Percentiles rank a stretch among this genome's conserved stretches.
Conservation (phyloP, 2,113 vertebrate species). For the Scatophagus argus region DNA sequence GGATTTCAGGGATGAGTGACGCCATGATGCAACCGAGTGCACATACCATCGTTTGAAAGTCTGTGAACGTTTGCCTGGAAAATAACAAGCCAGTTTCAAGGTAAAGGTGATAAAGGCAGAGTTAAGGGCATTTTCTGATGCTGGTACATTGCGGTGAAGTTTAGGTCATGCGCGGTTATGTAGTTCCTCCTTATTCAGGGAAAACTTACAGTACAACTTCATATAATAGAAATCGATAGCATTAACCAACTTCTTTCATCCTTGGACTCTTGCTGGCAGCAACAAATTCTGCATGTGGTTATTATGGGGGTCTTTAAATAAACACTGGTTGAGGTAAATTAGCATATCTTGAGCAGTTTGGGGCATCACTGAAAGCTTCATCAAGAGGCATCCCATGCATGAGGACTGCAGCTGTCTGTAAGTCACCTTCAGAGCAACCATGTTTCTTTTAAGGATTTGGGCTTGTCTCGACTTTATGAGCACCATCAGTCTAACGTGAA, state of each 20-base stretch:
- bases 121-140: neutral
- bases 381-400: neutral
- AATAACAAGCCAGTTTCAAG: neutral
- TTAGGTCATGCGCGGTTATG: slow-evolving; percentile 1
- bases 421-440: slow-evolving; percentile 34
- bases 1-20: slow-evolving; percentile 50
- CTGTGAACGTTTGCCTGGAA: neutral
- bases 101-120: neutral
- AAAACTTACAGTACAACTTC: slow-evolving; percentile 22
- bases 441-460: neutral
- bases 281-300: slow-evolving; percentile 17
- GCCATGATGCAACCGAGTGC: slow-evolving; percentile 26
- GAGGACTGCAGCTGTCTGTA: slow-evolving; percentile 11
- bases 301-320: slow-evolving; percentile 7
- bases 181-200: slow-evolving; percentile 53
- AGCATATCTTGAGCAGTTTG: slow-evolving; percentile 8
- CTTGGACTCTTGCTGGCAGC: slow-evolving; percentile 35
- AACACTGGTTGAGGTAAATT: neutral
- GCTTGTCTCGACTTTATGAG: slow-evolving; percentile 8
- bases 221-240: slow-evolving; percentile 3
- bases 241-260: slow-evolving; percentile 27
- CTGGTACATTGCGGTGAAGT: neutral
- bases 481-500: slow-evolving; percentile 1
- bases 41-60: slow-evolving; percentile 5
- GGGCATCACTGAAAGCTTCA: slow-evolving; percentile 3